phyloP scores from a whole-genome alignment of 2,797 vertebrate genomes.

The Sylvilagus floridanus region DNA sequence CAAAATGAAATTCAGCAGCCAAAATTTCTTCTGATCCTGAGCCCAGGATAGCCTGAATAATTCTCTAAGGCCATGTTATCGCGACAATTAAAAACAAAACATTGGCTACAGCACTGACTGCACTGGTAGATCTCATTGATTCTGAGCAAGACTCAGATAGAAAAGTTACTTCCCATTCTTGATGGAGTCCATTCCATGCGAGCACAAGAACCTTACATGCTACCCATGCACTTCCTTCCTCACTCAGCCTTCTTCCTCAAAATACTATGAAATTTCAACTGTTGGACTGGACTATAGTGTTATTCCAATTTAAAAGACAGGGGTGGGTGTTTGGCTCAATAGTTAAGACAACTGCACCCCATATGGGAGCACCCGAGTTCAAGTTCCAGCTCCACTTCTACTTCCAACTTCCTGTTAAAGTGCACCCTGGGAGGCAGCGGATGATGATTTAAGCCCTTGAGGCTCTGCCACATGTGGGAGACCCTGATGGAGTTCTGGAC shows the following conservation, averaged over 20 bases:
- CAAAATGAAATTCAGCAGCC: conserved; percentile 31
- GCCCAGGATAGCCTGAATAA: background rate
- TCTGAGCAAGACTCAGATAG: background rate
- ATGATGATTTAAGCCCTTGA: too few species aligned
- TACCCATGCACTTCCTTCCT: background rate
- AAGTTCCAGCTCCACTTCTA: too few species aligned
- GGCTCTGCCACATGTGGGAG: too few species aligned
- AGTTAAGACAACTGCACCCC: too few species aligned
- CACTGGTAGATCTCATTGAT: background rate
- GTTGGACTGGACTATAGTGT: background rate
- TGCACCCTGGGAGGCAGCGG: too few species aligned
- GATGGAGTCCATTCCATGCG: conserved; percentile 32
- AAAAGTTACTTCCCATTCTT: conserved; percentile 54
- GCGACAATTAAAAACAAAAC: conserved; percentile 55
- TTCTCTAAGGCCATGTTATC: conserved; percentile 41
- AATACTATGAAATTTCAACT: background rate
- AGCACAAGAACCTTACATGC: background rate
- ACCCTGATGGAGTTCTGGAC: too few species aligned
- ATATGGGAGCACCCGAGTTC: too few species aligned
- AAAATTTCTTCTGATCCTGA: conserved; percentile 48
- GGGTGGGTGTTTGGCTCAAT: too few species aligned
- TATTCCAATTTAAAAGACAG: conserved; percentile 3
- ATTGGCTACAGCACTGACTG: background rate
- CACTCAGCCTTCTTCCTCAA: background rate
- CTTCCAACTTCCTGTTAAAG: too few species aligned